A percentile compares a stretch with the other conserved stretches of the same genome.
phyloP scores from a whole-genome alignment of 2,888 invertebrate species.

The Autographa gamma region DNA sequence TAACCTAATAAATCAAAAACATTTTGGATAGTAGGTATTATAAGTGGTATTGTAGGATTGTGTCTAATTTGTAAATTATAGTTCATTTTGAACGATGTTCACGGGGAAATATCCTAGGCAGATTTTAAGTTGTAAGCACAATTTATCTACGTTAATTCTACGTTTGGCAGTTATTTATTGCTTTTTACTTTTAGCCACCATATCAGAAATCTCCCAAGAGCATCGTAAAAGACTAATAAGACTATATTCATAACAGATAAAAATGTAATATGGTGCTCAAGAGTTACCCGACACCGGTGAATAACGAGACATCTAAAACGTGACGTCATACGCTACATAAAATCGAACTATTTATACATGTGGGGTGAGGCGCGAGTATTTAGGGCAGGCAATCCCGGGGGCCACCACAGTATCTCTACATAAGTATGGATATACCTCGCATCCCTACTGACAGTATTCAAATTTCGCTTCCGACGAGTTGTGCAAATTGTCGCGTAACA shows the following conservation, averaged over 20 bases:
- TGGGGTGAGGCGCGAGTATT: constrained; percentile 28
- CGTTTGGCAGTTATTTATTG: too few relatives aligned
- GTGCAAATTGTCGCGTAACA: constrained; percentile 73
- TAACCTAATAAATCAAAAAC: too few relatives aligned
- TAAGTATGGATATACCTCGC: constrained; percentile 41
- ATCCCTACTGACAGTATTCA: constrained; percentile 69
- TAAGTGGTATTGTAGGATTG: too few relatives aligned
- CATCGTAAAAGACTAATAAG: neutral
- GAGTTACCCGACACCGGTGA: constrained; percentile 3
- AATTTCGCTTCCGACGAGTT: constrained; percentile 72
- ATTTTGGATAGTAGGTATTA: too few relatives aligned
- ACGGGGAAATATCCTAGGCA: too few relatives aligned
- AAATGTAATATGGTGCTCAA: neutral
- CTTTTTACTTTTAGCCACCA: neutral
- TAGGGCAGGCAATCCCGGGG: constrained; percentile 47
- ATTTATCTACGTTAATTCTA: too few relatives aligned
- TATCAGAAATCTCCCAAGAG: neutral
- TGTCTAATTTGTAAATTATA: too few relatives aligned
- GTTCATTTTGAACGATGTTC: too few relatives aligned
- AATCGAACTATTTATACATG: constrained; percentile 36
- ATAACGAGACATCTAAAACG: neutral
- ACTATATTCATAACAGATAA: constrained; percentile 1
- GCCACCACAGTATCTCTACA: constrained; percentile 38
- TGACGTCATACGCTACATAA: constrained; percentile 10
- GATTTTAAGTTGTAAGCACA: too few relatives aligned